Base-by-base conservation (phyloP, 1,140 invertebrate species). In the Rhopalosiphum maidis region DNA sequence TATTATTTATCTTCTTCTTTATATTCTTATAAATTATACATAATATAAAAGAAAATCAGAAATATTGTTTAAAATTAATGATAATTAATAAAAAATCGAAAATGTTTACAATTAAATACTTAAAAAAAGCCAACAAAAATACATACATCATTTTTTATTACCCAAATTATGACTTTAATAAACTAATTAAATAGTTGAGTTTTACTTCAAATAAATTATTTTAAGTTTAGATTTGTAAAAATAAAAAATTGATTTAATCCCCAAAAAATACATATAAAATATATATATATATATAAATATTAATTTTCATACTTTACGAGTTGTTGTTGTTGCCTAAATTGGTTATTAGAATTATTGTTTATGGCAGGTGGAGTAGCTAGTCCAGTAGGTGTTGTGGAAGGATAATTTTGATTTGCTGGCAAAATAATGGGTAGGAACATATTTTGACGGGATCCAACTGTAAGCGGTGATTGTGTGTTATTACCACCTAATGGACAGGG, bases 371-470 rank as follows among this genome's bases (percentile, higher is more conserved):
- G 91, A 30, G 82, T 86, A 21, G 25, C 37, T 86, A 55, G 48
- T 93, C 82, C 91, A 85, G 83, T 95, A 94, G 94, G 95, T 95
- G 95, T 95, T 96, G 95, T 94, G 95, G 94, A 95, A 95, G 91
- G 48, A 55, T 93, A 93, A 93, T 94, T 95, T 96, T 93, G 96
- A 97, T 97, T 93, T 96, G 91, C 23, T 43, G 91, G 91, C 35
- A 86, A 93, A 85, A 93, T 97, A 94, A 98, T 98, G 41, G 98
- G 98, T 96, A 98, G 97, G 95, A 98, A 98, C 91, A 98, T 96
- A 95, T 98, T 97, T 94, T 97, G 97, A 94, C 96, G 95, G 92
- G 96, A 96, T 93, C 96, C 96, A 94, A 95, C 96, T 95, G 95
- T 96, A 94, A 95, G 96, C 35, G 97, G 97, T 37, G 97, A 97